Conservation (phyloP, 2,113 vertebrate species). For the Zosterops hypoxanthus region DNA sequence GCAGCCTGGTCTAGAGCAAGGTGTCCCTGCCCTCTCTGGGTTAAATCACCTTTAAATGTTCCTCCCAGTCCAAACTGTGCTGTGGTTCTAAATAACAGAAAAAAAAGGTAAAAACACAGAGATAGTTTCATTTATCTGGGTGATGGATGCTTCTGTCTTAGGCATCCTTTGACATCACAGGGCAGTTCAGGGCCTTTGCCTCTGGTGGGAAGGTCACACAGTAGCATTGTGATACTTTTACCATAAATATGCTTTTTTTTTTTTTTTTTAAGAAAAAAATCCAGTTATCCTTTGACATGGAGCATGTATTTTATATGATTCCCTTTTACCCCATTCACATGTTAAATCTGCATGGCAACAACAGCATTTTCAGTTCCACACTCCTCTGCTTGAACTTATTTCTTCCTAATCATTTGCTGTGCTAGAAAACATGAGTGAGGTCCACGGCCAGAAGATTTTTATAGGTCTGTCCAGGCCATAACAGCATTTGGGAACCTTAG, state of each 20-base stretch:
- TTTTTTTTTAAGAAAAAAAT: not conserved
- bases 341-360: not conserved
- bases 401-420: not conserved
- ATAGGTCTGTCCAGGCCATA: not conserved
- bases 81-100: not conserved
- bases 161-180: not conserved
- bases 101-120: not conserved
- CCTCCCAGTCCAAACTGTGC: not conserved
- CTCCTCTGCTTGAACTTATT: not conserved
- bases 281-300: not conserved
- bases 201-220: not conserved
- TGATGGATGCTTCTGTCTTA: constrained; percentile 6
- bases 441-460: not conserved
- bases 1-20: not conserved
- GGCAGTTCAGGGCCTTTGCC: not conserved
- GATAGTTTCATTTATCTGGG: not conserved
- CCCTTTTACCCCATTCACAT: not conserved
- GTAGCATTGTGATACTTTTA: not conserved
- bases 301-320: not conserved
- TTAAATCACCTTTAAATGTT: not conserved
- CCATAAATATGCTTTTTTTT: not conserved
- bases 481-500: not conserved
- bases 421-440: not conserved
- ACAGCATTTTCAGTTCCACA: not conserved
- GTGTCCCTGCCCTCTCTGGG: not conserved